Base-by-base conservation (phyloP, 2,888 invertebrate species). In the Ornithoptera alexandrae region DNA sequence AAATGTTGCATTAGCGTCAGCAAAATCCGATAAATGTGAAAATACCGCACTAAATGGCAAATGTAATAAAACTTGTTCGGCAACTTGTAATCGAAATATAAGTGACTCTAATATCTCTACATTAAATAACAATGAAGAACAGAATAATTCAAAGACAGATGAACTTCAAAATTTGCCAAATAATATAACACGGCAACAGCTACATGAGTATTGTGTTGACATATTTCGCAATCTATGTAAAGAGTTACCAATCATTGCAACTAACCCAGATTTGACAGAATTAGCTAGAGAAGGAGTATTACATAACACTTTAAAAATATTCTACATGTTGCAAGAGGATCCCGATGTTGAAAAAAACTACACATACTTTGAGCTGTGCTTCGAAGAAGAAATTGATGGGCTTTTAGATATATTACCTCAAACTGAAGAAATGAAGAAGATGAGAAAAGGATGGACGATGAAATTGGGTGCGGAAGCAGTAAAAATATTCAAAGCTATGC, bases 321-420 rank as follows among this genome's bases (percentile, higher is more conserved):
- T 64, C 57, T 70, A 56, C 57, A 70, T 57, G 61, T 22, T 67
- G 18, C 53, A 39, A 64, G 64, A 67, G 59, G 57, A 70, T 30
- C 42, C 67, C 0, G 46, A 67, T 39, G 20, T 67, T 20, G 67
- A 56, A 62, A 67, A 65, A 20, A 67, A 70, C 64, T 67, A 60
- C 17, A 67, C 60, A 6, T 67, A 59, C 30, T 70, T 70, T 57
- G 64, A 70, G 42, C 57, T 67, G 46, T 46, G 60, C 24, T 67
- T 84, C 0, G 79, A 74, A 67, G 42, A 62, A 39, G 77, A 79
- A 72, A 81, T 86, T 53, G 77, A 84, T 10, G 65, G 75, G 0
- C 83, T 81, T 66, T 62, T 89, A 18, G 76, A 78, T 36, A 71
- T 72, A 10, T 62, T 85, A 17, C 81, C 83, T 0, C 70, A 70